A percentile compares a stretch with the other conserved stretches of the same genome.
Conservation (phyloP, 2,113 vertebrate genomes). For the Petrocephalus zakoni region DNA sequence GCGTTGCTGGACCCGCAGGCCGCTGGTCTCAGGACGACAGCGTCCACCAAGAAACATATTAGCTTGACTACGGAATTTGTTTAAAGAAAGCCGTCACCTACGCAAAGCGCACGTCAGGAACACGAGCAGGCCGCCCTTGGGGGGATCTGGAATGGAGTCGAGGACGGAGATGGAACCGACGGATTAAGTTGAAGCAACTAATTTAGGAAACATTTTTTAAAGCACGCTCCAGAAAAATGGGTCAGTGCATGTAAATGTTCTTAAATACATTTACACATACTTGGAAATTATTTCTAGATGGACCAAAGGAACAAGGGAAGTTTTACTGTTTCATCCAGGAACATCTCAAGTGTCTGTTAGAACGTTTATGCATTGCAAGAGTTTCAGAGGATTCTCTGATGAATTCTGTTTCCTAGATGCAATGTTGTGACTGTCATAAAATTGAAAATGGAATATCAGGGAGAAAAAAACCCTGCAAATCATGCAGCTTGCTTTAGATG, state of each 20-base stretch:
- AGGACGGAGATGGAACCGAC: background rate
- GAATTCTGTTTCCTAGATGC: background rate
- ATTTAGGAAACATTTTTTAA: background rate
- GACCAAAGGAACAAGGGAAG: background rate
- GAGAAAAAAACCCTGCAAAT: constrained; percentile 9
- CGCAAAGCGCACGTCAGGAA: background rate
- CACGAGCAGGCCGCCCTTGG: background rate
- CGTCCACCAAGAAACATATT: background rate
- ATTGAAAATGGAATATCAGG: background rate
- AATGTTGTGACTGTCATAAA: background rate
- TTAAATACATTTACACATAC: background rate
- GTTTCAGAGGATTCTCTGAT: background rate
- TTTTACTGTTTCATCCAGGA: background rate
- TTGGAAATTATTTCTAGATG: background rate
- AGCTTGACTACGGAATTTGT: background rate
- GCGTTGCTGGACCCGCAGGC: background rate
- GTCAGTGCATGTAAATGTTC: constrained; percentile 1
- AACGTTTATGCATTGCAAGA: background rate
- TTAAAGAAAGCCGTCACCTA: background rate
- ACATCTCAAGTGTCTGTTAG: background rate
- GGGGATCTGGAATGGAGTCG: background rate
- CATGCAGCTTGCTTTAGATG: constrained; percentile 16
- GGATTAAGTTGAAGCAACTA: background rate
- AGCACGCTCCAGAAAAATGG: background rate
- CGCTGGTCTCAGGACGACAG: background rate